A percentile compares a stretch with the other conserved stretches of the same genome.
Conservation (phyloP, 2,113 vertebrate species). For the Epinephelus lanceolatus region DNA sequence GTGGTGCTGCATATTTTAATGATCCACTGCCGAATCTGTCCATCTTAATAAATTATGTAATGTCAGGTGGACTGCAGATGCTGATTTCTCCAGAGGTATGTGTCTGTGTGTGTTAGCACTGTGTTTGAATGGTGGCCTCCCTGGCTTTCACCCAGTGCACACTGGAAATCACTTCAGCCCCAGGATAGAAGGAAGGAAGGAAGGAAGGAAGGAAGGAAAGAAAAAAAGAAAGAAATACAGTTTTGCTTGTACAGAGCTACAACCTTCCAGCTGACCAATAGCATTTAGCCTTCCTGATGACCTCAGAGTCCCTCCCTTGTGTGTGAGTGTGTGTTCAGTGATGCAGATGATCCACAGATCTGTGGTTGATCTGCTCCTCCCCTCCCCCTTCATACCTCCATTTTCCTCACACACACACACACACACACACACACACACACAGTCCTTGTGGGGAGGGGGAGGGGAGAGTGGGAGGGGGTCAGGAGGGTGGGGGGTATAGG, state of each 20-base stretch:
- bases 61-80: constrained; percentile 24
- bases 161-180: neutral
- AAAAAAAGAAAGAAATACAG: neutral
- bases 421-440: constrained; percentile 10
- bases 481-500: constrained; percentile 53
- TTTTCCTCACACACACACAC: constrained; percentile 47
- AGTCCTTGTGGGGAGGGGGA: constrained; percentile 41
- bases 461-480: constrained; percentile 39
- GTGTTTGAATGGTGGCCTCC: constrained; percentile 5
- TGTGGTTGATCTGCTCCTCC: constrained; percentile 64
- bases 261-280: constrained; percentile 51
- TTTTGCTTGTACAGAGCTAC: constrained; percentile 9
- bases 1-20: neutral
- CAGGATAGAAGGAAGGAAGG: neutral
- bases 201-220: neutral
- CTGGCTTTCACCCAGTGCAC: constrained; percentile 1
- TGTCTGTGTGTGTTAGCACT: constrained; percentile 21
- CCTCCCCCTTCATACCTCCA: constrained; percentile 61
- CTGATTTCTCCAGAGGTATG: constrained; percentile 35
- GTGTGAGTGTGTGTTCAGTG: constrained; percentile 63
- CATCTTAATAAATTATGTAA: constrained; percentile 9
- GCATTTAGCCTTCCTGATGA: constrained; percentile 50
- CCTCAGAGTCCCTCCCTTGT: constrained; percentile 68
- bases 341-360: constrained; percentile 79
- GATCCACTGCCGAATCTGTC: constrained; percentile 13